A percentile compares a stretch with the other conserved stretches of the same genome.
These are phyloP conservation scores for Psix sp. DNA, from an alignment of 1,140 invertebrate genomes.

Conservation along the genomic window DNA sequence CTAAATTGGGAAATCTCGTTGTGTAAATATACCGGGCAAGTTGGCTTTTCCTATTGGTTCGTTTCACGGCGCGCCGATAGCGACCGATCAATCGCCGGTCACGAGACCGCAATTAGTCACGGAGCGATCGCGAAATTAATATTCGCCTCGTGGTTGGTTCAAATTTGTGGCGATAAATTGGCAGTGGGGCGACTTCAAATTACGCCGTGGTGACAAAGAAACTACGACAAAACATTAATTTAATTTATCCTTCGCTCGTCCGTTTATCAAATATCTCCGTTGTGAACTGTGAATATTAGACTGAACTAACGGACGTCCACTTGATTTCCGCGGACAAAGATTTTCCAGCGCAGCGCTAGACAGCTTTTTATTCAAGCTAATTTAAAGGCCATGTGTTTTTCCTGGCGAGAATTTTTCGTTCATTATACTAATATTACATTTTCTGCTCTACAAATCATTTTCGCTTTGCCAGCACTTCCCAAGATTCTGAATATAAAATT, in stretches of 20 bases:
- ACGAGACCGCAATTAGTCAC: conserved; percentile 49
- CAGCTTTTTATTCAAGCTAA: conserved; percentile 16
- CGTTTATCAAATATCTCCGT: too few species aligned
- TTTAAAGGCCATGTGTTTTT: conserved; percentile 18
- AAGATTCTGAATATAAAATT: too few species aligned
- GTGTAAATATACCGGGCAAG: conserved; percentile 59
- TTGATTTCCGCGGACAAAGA: conserved; percentile 35
- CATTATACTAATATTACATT: too few species aligned
- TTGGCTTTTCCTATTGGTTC: conserved; percentile 48
- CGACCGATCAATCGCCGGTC: conserved; percentile 20
- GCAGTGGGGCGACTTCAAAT: conserved; percentile 27
- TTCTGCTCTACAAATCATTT: too few species aligned
- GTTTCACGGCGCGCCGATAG: conserved; percentile 15
- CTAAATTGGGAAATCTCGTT: conserved; percentile 67
- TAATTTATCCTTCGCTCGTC: conserved; percentile 42
- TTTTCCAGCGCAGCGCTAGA: conserved; percentile 14
- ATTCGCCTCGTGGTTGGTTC: conserved; percentile 35
- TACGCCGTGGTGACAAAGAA: conserved; percentile 50
- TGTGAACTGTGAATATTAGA: conserved; percentile 12
- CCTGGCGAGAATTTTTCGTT: too few species aligned
- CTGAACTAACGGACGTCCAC: not conserved
- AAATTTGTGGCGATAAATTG: conserved; percentile 48
- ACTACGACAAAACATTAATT: conserved; percentile 43
- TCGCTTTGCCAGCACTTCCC: too few species aligned
- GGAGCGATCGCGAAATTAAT: conserved; percentile 55